Evolutionary conservation across 2,113 vertebrate genomes (phyloP).

Genomic region (Origma solitaria): DNA sequence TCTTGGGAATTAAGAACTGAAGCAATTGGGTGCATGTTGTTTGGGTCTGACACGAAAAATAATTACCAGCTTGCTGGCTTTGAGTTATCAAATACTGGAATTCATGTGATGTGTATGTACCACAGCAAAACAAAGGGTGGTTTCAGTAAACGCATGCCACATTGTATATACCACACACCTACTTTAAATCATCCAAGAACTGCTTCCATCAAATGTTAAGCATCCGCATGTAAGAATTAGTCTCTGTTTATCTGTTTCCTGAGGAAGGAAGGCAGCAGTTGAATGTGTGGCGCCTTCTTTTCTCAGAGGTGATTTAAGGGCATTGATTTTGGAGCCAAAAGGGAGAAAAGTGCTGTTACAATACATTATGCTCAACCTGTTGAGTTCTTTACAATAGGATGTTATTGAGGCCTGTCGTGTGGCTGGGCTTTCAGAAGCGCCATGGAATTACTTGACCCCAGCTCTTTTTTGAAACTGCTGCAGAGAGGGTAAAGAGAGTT

Average conservation of each 20-base stretch:
- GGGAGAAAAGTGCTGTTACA: not conserved
- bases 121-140: not conserved
- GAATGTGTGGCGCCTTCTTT: not conserved
- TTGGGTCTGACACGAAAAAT: not conserved
- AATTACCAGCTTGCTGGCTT: not conserved
- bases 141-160: not conserved
- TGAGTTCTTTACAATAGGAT: not conserved
- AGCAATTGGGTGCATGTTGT: not conserved
- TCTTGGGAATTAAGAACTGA: not conserved
- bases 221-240: not conserved
- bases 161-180: not conserved
- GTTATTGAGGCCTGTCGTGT: not conserved
- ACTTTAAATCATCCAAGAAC: not conserved
- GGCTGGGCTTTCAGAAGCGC: not conserved
- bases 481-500: not conserved
- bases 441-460: not conserved
- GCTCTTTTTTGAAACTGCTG: not conserved
- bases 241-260: not conserved
- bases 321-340: not conserved
- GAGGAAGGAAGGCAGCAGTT: not conserved
- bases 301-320: not conserved
- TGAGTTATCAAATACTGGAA: not conserved
- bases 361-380: not conserved
- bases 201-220: not conserved
- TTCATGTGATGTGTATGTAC: not conserved